Evolutionary conservation across 2,113 vertebrate genomes (phyloP), one percentile per base, ranked within the genome.

Genomic region (Oceanites oceanicus): DNA sequence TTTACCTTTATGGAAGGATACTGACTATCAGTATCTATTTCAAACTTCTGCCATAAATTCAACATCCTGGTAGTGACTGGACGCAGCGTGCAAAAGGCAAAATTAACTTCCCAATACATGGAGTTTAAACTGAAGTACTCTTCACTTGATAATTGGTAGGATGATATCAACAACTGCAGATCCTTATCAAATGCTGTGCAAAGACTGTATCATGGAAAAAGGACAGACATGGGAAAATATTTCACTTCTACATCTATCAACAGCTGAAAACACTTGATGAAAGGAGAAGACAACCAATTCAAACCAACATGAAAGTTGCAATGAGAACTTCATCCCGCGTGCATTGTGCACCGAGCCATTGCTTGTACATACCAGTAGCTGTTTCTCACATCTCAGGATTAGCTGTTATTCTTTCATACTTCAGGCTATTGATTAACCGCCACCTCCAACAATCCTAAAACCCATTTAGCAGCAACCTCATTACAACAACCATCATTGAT

Each of bases 291-390:
- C 9, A 32, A 80, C 7, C 29, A 72, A 67, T 84, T 61, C 55
- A 76, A 93, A 89, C 34, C 15, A 38, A 25, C 25, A 34, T 13
- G 25, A 65, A 96, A 88, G 80, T 15, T 1, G 1, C 49, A n/a
- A 17, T 5, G 21, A 70, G 42, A 82, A 40, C 36, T 75, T 23
- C 38, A 32, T 8, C 15, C 11, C 1, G 3, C 0, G 0, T 21
- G 15, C 18, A 59, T 1, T 38, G 44, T 36, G 56, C 22, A 38
- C 63, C 7, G 6, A 71, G 44, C 30, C n/a, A 34, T 18, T 30
- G 38, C 63, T 75, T 59, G 42, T n/a, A 47, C 15, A 9, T 38
- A 59, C 27, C 53, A 61, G 19, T 6, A 56, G 47, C 71, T 42
- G 10, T 29, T 82, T 32, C 40, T 82, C 44, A 29, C 12, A 11